Evolutionary conservation across 1,140 invertebrate species (phyloP).

Genomic region (Drosophila truncata): DNA sequence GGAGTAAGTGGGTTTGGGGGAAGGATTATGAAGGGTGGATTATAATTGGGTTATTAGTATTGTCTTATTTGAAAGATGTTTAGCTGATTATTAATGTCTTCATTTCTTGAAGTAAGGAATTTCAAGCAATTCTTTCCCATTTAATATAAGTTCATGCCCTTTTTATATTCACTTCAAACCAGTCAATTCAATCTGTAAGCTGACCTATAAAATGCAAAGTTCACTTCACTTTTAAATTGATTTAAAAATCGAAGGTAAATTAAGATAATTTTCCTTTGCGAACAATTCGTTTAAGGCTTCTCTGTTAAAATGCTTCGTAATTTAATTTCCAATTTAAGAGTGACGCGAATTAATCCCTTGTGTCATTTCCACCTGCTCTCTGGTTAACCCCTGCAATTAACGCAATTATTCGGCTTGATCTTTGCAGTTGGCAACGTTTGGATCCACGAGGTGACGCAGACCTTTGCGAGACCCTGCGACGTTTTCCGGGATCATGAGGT

Average conservation of each 20-base stretch:
- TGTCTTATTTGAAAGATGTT: constrained; percentile 87
- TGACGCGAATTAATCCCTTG: background rate
- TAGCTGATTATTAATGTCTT: constrained; percentile 90
- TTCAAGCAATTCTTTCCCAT: background rate
- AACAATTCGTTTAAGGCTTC: constrained; percentile 1
- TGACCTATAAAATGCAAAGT: background rate
- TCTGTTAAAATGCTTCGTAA: background rate
- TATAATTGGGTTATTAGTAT: background rate
- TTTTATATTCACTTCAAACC: background rate
- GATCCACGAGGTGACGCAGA: constrained; percentile 96
- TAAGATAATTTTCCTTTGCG: background rate
- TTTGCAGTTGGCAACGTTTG: constrained; percentile 95
- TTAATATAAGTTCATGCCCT: background rate
- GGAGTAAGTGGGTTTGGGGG: constrained; percentile 89
- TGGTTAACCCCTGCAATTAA: constrained; percentile 89
- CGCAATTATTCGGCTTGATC: constrained; percentile 46
- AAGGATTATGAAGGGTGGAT: background rate
- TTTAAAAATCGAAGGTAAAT: background rate
- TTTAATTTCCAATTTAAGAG: background rate
- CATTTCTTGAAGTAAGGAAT: background rate
- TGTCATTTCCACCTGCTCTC: background rate
- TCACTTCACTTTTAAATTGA: background rate
- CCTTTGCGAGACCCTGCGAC: constrained; percentile 92
- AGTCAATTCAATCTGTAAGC: background rate
- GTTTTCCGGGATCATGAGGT: constrained; percentile 84